Evolutionary conservation across 2,797 vertebrate genomes (phyloP).

Genomic region (Anabas testudineus): DNA sequence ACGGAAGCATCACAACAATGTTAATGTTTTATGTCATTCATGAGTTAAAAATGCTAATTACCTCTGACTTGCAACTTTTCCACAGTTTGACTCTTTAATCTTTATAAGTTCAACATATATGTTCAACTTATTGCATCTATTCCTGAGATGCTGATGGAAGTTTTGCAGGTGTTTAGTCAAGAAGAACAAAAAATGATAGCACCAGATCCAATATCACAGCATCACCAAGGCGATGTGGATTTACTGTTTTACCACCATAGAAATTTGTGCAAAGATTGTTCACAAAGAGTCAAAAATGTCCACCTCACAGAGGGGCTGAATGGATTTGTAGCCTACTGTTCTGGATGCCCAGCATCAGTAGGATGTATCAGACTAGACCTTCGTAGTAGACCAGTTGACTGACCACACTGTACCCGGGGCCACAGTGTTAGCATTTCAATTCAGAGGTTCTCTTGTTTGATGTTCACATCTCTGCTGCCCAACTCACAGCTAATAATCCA

Average conservation of each 20-base stretch:
- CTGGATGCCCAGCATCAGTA: background rate
- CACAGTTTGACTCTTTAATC: background rate
- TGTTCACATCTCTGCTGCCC: background rate
- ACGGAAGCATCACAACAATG: background rate
- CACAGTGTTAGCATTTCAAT: background rate
- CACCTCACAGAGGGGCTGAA: background rate
- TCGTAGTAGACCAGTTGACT: background rate
- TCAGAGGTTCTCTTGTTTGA: background rate
- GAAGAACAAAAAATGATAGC: no score
- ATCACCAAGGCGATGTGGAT: no score
- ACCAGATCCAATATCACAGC: background rate
- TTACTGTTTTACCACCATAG: no score
- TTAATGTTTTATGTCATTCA: background rate
- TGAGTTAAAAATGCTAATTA: background rate
- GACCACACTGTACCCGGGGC: background rate
- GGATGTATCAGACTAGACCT: no score
- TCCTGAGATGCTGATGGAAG: no score
- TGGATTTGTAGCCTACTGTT: background rate
- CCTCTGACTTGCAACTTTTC: background rate
- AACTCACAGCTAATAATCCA: constrained; percentile 4
- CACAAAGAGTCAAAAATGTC: background rate
- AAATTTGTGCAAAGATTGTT: background rate
- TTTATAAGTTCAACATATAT: background rate
- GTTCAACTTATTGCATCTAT: no score
- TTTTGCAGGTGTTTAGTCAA: background rate